Evolutionary conservation across 2,797 vertebrate species (phyloP).

Genomic region (Lagodon rhomboides): DNA sequence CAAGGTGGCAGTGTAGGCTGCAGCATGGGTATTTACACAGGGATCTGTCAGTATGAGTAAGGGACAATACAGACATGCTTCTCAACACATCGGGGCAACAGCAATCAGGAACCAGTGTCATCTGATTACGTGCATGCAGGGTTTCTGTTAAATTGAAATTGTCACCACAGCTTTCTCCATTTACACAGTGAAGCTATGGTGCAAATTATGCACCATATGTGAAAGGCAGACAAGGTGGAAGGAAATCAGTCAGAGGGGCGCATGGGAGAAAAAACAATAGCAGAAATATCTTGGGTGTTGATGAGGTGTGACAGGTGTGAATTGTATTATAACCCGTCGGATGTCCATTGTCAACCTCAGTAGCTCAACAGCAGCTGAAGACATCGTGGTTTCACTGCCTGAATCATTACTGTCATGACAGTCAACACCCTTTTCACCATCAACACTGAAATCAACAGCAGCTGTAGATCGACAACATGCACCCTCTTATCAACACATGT

Average conservation of each 20-base stretch:
- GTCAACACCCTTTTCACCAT: constrained; percentile 39
- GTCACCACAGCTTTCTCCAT: constrained; percentile 76
- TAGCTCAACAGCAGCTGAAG: constrained; percentile 64
- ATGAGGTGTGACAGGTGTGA: constrained; percentile 81
- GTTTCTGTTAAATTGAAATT: constrained; percentile 79
- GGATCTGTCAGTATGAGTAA: constrained; percentile 56
- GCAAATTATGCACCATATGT: constrained; percentile 73
- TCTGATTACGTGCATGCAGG: constrained; percentile 70
- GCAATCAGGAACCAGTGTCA: constrained; percentile 74
- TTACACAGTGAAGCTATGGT: constrained; percentile 67
- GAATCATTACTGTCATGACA: constrained; percentile 50
- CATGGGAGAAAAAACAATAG: constrained; percentile 58
- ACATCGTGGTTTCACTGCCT: constrained; percentile 39
- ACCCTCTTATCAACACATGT: constrained; percentile 16
- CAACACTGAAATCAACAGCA: constrained; percentile 29
- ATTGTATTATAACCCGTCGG: constrained; percentile 73
- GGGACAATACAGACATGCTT: constrained; percentile 72
- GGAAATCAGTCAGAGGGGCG: constrained; percentile 72
- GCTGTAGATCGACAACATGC: neutral
- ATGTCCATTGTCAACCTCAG: constrained; percentile 70
- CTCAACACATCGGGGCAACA: constrained; percentile 68
- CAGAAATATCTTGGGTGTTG: constrained; percentile 73
- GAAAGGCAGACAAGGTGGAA: constrained; percentile 61
- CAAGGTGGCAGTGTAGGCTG: constrained; percentile 81
- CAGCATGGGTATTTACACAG: constrained; percentile 39